Evolutionary conservation across 2,888 invertebrate species (phyloP), one percentile per base, ranked within the genome.

Genomic region (Drosophila seclusa): DNA sequence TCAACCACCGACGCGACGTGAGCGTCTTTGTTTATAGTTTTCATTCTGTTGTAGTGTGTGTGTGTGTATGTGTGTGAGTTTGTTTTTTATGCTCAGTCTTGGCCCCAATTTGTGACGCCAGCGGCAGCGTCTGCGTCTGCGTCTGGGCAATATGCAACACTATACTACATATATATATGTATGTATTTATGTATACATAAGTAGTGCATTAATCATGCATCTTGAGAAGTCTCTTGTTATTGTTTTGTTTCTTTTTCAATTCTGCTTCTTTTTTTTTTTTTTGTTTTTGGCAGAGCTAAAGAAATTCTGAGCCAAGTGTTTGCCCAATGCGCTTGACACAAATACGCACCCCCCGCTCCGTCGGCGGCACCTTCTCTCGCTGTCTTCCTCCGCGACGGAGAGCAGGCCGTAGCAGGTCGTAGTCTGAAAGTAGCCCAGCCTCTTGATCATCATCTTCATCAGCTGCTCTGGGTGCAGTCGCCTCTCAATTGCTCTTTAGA

Each of bases 271-370:
- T 6, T 16, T n/a, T 8, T 21, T 16, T 5, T 34, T 24, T 24
- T 8, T 29, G 13, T 31, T 48, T 76, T 63, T 77, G 60, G 54
- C 57, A 73, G 48, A 36, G 50, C 34, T 48, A 73, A 73, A 75
- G 69, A 88, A 80, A 83, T 82, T 75, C 74, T 65, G 70, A 76
- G 68, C 78, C 75, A 75, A 79, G 89, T 85, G 86, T 76, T 89
- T 89, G 82, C 60, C 61, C 74, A 76, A 75, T 89, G 89, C 89
- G 85, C 86, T 86, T 86, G 86, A 86, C 86, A 84, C 82, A 84
- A 76, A 82, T 84, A 81, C 78, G 78, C 81, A 78, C 32, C 57
- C 54, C 54, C 36, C 54, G 27, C 72, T 70, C 32, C 10, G 32
- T 32, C 74, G 76, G 32, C 62, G 24, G 53, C 36, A 29, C 32